Percentiles rank a stretch among this genome's conserved stretches.
Evolutionary conservation across 2,888 invertebrate species (phyloP).

Genomic region (Cinara cedri): DNA sequence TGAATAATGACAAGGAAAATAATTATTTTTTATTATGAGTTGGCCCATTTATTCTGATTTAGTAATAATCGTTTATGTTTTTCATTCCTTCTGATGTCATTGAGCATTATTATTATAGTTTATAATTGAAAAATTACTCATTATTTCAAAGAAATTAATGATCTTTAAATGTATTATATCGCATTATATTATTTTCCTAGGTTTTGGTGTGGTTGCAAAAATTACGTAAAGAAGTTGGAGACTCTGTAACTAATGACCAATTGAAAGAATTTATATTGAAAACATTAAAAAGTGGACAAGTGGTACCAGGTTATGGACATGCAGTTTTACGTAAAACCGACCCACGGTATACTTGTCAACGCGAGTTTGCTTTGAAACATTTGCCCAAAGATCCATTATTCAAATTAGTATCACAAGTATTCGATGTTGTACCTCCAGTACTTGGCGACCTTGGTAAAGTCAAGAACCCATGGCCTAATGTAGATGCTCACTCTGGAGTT

Average conservation of each 20-base stretch:
- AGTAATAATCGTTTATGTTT: too few relatives aligned
- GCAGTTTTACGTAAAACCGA: conserved; percentile 96
- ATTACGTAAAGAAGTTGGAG: conserved; percentile 82
- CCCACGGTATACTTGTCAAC: conserved; percentile 88
- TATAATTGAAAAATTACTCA: not conserved
- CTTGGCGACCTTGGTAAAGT: conserved; percentile 93
- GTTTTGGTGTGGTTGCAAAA: conserved; percentile 94
- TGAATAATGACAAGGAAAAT: too few relatives aligned
- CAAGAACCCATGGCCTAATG: conserved; percentile 98
- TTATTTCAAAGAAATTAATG: conserved; percentile 35
- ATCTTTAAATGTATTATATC: conserved; percentile 60
- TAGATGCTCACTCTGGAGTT: conserved; percentile 95
- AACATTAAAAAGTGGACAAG: conserved; percentile 92
- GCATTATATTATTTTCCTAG: conserved; percentile 63
- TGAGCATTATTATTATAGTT: not conserved
- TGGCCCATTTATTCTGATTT: not conserved
- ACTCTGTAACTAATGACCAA: conserved; percentile 85
- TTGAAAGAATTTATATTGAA: conserved; percentile 97
- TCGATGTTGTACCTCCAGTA: conserved; percentile 91
- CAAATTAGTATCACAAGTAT: conserved; percentile 87
- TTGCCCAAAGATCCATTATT: conserved; percentile 90
- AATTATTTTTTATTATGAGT: too few relatives aligned
- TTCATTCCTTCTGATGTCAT: too few relatives aligned
- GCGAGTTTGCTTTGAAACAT: conserved; percentile 92
- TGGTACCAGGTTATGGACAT: conserved; percentile 97